Base-by-base conservation (phyloP, 2,113 vertebrate species). In the Sinocyclocheilus anophthalmus region DNA sequence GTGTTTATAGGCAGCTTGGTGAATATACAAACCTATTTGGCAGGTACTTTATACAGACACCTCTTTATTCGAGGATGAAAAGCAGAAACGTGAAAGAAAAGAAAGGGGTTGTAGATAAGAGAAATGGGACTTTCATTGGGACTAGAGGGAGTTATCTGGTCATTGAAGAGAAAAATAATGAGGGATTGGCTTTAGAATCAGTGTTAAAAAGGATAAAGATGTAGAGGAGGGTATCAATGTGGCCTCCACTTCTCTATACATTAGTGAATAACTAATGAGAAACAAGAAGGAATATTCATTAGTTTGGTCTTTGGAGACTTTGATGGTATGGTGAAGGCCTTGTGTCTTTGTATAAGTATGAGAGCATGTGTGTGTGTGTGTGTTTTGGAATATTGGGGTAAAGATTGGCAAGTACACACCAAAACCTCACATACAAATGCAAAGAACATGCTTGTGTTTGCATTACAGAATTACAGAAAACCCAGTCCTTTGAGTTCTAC, bases 401-500 rank as follows among this genome's bases (percentile, higher is more conserved):
- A 11, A 11, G 42, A 10, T 69, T 26, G 13, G 45, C 53, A 82
- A 50, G 45, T 37, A 50, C 33, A 69, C 63, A 65, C 9, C 11
- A n/a, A 12, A 82, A 70, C 45, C 18, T 57, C 4, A 69, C 24
- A 39, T 3, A 84, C 12, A n/a, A 55, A 83, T 22, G 45, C 42
- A 55, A 67, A 24, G 20, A 65, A 70, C 24, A 83, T 55, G 20
- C 39, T 55, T 69, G 81, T 83, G 45, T 83, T 24, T 85, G 50
- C 61, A 88, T 42, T 94, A 81, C 95, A 99, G 98, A 99, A 65
- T 95, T 99, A 48, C 95, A 95, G 93, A 95, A 93, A 87, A 97
- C 96, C 10, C 95, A 94, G 92, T 96, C 97, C 16, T 96, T 97
- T 3, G 96, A 98, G 85, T 95, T 96, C 91, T 97, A 96, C 93